Conservation (phyloP, 1,140 invertebrate genomes). For the Macrocentrus cingulum region DNA sequence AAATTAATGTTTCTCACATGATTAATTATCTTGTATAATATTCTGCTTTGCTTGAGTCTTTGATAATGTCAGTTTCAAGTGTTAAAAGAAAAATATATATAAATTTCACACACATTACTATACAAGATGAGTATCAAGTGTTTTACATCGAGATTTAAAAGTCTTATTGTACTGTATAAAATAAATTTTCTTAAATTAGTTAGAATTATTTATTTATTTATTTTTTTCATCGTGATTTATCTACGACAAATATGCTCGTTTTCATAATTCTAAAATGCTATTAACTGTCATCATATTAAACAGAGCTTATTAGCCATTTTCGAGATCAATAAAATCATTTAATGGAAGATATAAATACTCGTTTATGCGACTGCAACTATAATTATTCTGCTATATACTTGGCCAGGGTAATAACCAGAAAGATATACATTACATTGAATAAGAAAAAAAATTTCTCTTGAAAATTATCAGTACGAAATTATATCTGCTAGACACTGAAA, state of each 20-base stretch:
- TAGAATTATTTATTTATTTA: no score
- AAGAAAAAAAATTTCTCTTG: constrained; percentile 6
- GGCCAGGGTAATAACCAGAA: background rate
- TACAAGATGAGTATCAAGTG: constrained; percentile 24
- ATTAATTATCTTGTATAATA: constrained; percentile 4
- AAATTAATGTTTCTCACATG: constrained; percentile 3
- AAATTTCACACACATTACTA: constrained; percentile 11
- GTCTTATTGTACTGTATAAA: constrained; percentile 23
- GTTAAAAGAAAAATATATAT: background rate
- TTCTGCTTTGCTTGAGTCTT: background rate
- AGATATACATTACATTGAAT: background rate
- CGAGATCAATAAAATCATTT: constrained; percentile 32
- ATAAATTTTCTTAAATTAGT: no score
- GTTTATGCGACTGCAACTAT: constrained; percentile 7
- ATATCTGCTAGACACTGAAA: background rate
- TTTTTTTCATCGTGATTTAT: no score
- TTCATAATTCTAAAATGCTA: constrained; percentile 12
- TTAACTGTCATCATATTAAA: constrained; percentile 9
- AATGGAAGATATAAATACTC: constrained; percentile 19
- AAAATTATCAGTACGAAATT: constrained; percentile 12
- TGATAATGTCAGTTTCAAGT: background rate
- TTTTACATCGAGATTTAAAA: constrained; percentile 27
- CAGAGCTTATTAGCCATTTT: constrained; percentile 15
- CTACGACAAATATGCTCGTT: background rate
- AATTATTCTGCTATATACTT: background rate